Evolutionary conservation across 2,888 invertebrate genomes (phyloP).

Genomic region (Pandemis heparana): DNA sequence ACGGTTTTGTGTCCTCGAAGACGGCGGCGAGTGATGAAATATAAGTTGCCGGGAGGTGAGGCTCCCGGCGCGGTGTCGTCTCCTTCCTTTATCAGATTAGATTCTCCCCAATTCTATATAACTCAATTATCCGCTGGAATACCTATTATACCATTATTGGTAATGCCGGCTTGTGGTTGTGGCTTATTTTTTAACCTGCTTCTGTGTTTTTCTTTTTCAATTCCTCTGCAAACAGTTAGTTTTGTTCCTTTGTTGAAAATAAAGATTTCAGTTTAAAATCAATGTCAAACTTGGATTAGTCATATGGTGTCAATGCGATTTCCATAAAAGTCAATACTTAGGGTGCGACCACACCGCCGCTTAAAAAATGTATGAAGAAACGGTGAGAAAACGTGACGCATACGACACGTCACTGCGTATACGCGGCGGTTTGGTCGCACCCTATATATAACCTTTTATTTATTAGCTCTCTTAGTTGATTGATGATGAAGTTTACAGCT

Average conservation of each 20-base stretch:
- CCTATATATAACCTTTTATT: not conserved
- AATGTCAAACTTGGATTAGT: no score
- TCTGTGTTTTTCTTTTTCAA: not conserved
- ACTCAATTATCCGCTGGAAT: not conserved
- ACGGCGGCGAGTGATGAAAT: constrained; percentile 5
- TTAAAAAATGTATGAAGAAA: no score
- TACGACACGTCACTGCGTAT: no score
- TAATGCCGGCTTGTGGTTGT: not conserved
- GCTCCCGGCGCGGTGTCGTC: constrained; percentile 10
- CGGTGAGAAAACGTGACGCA: no score
- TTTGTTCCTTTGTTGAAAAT: no score
- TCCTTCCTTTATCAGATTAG: constrained; percentile 43
- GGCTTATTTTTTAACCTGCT: not conserved
- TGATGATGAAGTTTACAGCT: not conserved
- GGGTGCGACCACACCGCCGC: no score
- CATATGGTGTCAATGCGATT: no score
- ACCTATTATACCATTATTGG: not conserved
- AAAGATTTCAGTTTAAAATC: no score
- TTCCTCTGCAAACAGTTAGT: no score
- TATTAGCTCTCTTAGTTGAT: not conserved
- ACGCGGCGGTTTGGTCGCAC: no score
- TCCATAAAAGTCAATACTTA: not conserved
- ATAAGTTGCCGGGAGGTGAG: constrained; percentile 11
- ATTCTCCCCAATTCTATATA: constrained; percentile 34
- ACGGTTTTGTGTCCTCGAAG: constrained; percentile 24